Conservation (phyloP, 1,140 invertebrate species). For the Conus ventricosus region DNA sequence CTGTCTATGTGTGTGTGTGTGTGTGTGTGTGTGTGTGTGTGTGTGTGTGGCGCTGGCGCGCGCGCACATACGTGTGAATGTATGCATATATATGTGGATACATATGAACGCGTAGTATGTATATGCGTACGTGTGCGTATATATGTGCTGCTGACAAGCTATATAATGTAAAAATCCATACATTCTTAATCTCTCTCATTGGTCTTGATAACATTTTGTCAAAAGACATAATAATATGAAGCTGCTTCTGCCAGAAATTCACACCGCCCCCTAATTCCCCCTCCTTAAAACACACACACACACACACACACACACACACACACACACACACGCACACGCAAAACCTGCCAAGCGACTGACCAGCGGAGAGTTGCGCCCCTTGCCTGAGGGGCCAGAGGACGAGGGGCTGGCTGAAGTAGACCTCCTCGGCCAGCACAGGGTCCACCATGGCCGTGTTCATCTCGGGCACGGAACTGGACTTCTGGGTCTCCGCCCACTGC, state of each 20-base stretch:
- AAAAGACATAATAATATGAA: too few relatives aligned
- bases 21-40: too few relatives aligned
- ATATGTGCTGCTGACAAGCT: too few relatives aligned
- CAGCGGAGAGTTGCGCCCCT: too few relatives aligned
- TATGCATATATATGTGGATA: background rate
- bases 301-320: background rate
- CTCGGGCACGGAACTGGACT: background rate
- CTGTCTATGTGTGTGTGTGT: too few relatives aligned
- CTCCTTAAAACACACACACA: background rate
- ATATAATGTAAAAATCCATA: too few relatives aligned
- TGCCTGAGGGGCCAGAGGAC: background rate
- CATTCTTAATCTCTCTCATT: too few relatives aligned
- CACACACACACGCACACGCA: slow-evolving; percentile 1
- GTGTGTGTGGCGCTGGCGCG: too few relatives aligned
- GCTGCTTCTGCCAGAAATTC: too few relatives aligned
- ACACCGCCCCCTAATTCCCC: too few relatives aligned
- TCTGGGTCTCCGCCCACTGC: slow-evolving; percentile 13
- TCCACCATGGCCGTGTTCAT: background rate
- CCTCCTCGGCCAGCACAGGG: background rate
- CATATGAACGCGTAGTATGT: too few relatives aligned
- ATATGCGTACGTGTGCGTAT: background rate
- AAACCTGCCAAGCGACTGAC: background rate
- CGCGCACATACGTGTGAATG: background rate
- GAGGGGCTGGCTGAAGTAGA: slow-evolving; percentile 9
- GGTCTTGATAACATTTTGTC: too few relatives aligned